Percentiles rank a stretch among this genome's conserved stretches.
Conservation (phyloP, 2,113 vertebrate species). For the Lasiurus borealis region DNA sequence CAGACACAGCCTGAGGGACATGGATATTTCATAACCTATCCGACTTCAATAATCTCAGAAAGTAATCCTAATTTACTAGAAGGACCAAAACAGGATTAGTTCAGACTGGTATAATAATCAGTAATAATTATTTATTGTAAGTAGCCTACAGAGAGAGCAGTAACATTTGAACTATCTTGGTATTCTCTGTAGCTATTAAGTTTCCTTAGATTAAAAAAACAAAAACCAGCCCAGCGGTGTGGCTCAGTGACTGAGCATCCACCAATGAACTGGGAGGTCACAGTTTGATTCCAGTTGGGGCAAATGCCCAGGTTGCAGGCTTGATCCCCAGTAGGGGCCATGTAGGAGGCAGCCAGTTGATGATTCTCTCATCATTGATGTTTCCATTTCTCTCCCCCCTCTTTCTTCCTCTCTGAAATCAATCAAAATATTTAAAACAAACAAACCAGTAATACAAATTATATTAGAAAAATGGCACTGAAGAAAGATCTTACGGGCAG, state of each 20-base stretch:
- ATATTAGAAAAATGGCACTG: slow-evolving; percentile 1
- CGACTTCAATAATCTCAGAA: background rate
- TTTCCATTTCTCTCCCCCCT: too few species aligned
- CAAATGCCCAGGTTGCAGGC: too few species aligned
- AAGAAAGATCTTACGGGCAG: background rate
- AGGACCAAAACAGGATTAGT: background rate
- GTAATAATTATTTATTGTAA: background rate
- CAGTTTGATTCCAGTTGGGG: too few species aligned
- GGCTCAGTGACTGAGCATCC: too few species aligned
- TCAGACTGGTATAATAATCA: background rate
- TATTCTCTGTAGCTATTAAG: slow-evolving; percentile 42
- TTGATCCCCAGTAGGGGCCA: too few species aligned
- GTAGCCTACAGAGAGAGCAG: background rate
- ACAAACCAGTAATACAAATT: background rate
- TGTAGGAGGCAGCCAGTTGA: too few species aligned
- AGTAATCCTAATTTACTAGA: background rate
- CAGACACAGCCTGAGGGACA: slow-evolving; percentile 25
- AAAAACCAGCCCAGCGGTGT: background rate
- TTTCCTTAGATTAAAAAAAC: background rate
- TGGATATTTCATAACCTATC: rapidly evolving
- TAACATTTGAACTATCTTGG: background rate
- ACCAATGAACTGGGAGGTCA: too few species aligned
- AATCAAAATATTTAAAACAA: background rate
- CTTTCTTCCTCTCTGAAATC: too few species aligned
- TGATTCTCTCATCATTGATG: too few species aligned